phyloP scores from a whole-genome alignment of 2,797 vertebrate species.

The Cyclura pinguis region DNA sequence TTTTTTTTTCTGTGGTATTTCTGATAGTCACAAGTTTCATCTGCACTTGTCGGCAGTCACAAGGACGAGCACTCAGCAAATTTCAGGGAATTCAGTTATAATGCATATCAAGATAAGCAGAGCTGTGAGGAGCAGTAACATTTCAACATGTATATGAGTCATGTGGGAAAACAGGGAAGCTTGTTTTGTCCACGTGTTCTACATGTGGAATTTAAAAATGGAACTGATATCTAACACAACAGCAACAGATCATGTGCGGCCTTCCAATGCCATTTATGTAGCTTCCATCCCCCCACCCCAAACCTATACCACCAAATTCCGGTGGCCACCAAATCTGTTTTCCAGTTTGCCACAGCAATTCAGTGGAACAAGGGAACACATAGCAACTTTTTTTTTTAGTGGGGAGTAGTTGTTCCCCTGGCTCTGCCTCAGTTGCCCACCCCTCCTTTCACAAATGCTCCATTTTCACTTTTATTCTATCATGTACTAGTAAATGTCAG shows the following conservation, averaged over 20 bases:
- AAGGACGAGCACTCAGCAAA: neutral
- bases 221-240: neutral
- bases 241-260: neutral
- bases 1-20: neutral
- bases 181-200: neutral
- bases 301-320: too few relatives aligned
- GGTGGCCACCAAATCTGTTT: too few relatives aligned
- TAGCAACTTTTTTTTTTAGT: too few relatives aligned
- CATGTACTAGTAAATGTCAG: neutral
- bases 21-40: neutral
- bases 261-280: too few relatives aligned
- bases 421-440: too few relatives aligned
- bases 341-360: too few relatives aligned
- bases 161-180: neutral
- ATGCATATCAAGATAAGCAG: neutral
- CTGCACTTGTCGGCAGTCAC: neutral
- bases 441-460: neutral
- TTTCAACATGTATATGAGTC: neutral
- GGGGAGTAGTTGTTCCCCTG: too few relatives aligned
- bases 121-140: neutral
- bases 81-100: too few relatives aligned
- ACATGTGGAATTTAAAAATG: neutral
- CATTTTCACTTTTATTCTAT: neutral
- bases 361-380: too few relatives aligned
- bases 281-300: too few relatives aligned